Evolutionary conservation across 2,888 invertebrate species (phyloP).

Genomic region (Sturmia bella): DNA sequence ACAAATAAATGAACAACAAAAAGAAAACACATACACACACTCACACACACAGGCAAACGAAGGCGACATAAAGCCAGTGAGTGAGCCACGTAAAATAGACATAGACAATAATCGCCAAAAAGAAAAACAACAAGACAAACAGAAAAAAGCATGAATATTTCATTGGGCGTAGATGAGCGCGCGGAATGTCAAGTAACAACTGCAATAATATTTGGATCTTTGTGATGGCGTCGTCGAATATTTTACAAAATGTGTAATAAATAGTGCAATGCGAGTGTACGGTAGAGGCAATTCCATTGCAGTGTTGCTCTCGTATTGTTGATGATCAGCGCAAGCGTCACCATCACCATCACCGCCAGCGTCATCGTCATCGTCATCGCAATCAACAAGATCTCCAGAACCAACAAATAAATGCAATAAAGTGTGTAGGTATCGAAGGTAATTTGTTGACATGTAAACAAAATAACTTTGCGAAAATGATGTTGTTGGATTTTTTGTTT

Average conservation of each 20-base stretch:
- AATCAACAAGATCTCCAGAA: conserved; percentile 54
- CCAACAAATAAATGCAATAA: conserved; percentile 62
- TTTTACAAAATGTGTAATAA: conserved; percentile 69
- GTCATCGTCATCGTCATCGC: conserved; percentile 32
- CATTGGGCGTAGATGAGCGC: conserved; percentile 70
- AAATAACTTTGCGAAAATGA: conserved; percentile 59
- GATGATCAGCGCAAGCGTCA: conserved; percentile 16
- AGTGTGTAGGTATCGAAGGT: conserved; percentile 70
- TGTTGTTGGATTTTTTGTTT: conserved; percentile 36
- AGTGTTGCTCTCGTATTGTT: conserved; percentile 14
- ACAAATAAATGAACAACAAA: conserved; percentile 4
- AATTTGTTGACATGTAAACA: conserved; percentile 69
- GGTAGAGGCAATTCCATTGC: conserved; percentile 50
- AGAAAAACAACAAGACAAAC: background rate
- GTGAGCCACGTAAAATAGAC: conserved; percentile 54
- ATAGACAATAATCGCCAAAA: conserved; percentile 67
- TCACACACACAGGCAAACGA: conserved; percentile 8
- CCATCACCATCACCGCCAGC: conserved; percentile 13
- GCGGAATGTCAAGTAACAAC: conserved; percentile 64
- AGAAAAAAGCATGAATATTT: conserved; percentile 66
- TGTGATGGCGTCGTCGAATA: conserved; percentile 70
- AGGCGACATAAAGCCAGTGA: conserved; percentile 24
- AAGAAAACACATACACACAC: conserved; percentile 17
- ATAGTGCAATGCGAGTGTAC: conserved; percentile 61
- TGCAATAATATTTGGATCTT: conserved; percentile 65